phyloP scores from a whole-genome alignment of 2,113 vertebrate genomes.

The Zingel zingel region DNA sequence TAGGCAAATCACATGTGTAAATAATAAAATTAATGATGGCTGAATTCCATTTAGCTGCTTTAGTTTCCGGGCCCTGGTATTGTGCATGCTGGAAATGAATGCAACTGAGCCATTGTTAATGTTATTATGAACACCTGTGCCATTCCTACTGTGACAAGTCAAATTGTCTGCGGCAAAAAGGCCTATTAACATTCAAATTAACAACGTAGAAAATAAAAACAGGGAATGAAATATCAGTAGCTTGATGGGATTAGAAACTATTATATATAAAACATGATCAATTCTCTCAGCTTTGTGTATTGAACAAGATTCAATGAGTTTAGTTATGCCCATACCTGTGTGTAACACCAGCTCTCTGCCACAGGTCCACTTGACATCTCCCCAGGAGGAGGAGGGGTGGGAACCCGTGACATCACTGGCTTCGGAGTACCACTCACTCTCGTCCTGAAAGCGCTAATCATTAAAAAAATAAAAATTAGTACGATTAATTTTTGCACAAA shows the following conservation, averaged over 20 bases:
- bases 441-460: constrained; percentile 68
- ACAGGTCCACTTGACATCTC: constrained; percentile 97
- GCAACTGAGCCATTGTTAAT: not conserved
- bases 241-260: not conserved
- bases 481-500: constrained; percentile 24
- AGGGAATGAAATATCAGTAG: not conserved
- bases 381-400: constrained; percentile 93
- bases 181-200: not conserved
- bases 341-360: constrained; percentile 99
- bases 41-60: not conserved
- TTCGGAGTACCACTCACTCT: constrained; percentile 75
- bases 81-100: not conserved
- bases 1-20: not conserved
- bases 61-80: not conserved
- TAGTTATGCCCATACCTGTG: constrained; percentile 88
- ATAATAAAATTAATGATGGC: not conserved
- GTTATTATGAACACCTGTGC: not conserved
- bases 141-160: not conserved
- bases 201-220: not conserved
- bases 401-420: constrained; percentile 94
- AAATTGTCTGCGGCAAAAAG: constrained; percentile 3
- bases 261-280: not conserved
- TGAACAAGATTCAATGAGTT: not conserved
- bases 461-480: not conserved
- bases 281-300: not conserved